Percentiles rank a stretch among this genome's conserved stretches.
Evolutionary conservation across 1,140 invertebrate species (phyloP).

Genomic region (Aphaenogaster ashmeadi): DNA sequence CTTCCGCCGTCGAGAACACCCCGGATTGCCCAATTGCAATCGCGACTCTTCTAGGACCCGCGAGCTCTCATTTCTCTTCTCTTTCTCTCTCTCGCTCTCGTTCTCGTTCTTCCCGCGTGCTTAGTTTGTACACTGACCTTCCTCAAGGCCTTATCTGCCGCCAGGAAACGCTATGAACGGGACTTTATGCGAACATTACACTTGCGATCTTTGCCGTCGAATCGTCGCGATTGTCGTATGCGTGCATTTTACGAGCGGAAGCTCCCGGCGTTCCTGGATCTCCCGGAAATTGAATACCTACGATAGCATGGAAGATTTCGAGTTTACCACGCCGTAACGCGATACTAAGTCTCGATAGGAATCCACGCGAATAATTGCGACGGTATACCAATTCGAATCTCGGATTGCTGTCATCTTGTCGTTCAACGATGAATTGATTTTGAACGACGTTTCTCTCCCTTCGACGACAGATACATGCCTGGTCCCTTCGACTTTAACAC

Average conservation of each 20-base stretch:
- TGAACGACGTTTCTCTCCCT: background rate
- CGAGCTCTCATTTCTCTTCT: conserved; percentile 38
- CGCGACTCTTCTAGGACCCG: conserved; percentile 3
- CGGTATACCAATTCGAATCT: background rate
- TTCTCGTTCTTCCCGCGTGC: conserved; percentile 24
- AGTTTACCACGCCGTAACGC: conserved; percentile 56
- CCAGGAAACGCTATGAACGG: conserved; percentile 47
- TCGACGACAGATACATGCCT: background rate
- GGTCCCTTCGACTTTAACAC: background rate
- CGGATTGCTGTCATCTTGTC: background rate
- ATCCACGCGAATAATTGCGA: conserved; percentile 46
- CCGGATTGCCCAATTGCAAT: conserved; percentile 62
- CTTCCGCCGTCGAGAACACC: conserved; percentile 42
- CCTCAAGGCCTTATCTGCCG: conserved; percentile 76
- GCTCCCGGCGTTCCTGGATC: background rate
- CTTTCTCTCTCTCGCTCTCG: conserved; percentile 22
- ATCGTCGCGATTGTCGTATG: conserved; percentile 58
- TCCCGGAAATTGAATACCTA: conserved; percentile 33
- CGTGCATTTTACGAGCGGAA: conserved; percentile 56
- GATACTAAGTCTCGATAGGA: conserved; percentile 44
- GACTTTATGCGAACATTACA: conserved; percentile 47
- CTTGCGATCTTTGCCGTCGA: conserved; percentile 33
- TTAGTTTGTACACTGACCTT: conserved; percentile 75
- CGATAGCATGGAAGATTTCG: conserved; percentile 23
- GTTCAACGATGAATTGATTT: background rate